Evolutionary conservation across 2,888 invertebrate species (phyloP).

Genomic region (Holacanthella duospinosa): DNA sequence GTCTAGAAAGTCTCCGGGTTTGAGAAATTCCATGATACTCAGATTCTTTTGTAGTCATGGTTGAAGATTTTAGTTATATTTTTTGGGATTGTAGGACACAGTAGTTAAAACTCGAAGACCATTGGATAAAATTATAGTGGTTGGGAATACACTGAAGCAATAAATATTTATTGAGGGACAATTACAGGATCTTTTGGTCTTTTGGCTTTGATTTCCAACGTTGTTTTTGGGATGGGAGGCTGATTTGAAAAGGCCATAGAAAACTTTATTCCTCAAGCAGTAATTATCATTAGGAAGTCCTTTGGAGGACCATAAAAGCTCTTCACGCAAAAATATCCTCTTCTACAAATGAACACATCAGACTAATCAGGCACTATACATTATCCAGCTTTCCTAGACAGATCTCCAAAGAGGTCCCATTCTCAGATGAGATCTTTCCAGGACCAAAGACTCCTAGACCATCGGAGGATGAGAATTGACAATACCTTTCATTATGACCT

Average conservation of each 20-base stretch:
- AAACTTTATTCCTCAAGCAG: slow-evolving; percentile 29
- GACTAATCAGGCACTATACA: slow-evolving; percentile 31
- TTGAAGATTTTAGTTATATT: not conserved
- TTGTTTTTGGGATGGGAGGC: slow-evolving; percentile 14
- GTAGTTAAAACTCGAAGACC: not conserved
- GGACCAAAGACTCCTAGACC: not conserved
- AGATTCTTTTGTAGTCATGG: not conserved
- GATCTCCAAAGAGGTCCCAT: not conserved
- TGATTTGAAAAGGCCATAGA: slow-evolving; percentile 8
- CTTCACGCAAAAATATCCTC: slow-evolving; percentile 24
- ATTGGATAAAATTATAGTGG: slow-evolving; percentile 17
- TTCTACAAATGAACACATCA: slow-evolving; percentile 32
- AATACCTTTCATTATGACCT: slow-evolving; percentile 10
- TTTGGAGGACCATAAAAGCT: slow-evolving; percentile 32
- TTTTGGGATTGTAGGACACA: too few species aligned
- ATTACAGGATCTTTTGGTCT: slow-evolving; percentile 36
- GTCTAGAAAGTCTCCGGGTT: too few species aligned
- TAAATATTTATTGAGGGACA: slow-evolving; percentile 39
- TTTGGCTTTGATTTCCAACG: slow-evolving; percentile 34
- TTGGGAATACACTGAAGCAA: slow-evolving; percentile 33
- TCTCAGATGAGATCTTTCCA: not conserved
- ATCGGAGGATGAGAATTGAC: not conserved
- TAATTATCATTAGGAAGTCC: slow-evolving; percentile 38
- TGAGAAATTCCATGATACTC: too few species aligned
- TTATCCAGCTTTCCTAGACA: not conserved